A percentile compares a stretch with the other conserved stretches of the same genome.
Evolutionary conservation across 53 echinoderm and acorn worm genomes (phyloP).

Genomic region (Arbacia lixula): DNA sequence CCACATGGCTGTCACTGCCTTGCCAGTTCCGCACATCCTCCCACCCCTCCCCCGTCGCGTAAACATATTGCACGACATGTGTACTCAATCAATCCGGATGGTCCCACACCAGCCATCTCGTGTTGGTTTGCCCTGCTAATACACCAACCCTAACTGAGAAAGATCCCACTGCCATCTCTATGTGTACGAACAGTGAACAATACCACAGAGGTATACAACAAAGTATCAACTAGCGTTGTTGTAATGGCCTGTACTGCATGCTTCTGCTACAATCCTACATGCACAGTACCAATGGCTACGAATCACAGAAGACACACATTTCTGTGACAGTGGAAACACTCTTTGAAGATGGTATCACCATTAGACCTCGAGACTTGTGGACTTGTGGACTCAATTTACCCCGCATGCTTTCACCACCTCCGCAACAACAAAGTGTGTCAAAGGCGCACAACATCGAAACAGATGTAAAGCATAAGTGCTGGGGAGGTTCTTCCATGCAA

Average conservation of each 20-base stretch:
- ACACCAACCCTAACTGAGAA: too few species aligned
- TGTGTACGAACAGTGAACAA: too few species aligned
- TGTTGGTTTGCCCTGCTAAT: background rate
- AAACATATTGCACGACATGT: slow-evolving; percentile 20
- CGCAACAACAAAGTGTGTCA: slow-evolving; percentile 37
- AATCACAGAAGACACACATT: background rate
- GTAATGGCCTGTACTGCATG: too few species aligned
- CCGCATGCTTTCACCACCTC: slow-evolving; percentile 7
- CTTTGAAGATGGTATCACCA: slow-evolving; percentile 36
- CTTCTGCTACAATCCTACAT: too few species aligned
- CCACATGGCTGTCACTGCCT: background rate
- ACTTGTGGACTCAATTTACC: slow-evolving; percentile 51
- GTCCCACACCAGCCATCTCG: background rate
- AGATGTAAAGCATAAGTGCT: slow-evolving; percentile 42
- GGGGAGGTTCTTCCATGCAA: slow-evolving; percentile 18
- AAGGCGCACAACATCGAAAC: slow-evolving; percentile 29
- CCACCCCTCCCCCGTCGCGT: slow-evolving; percentile 15
- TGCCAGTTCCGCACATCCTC: slow-evolving; percentile 21
- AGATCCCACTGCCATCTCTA: slow-evolving; percentile 22
- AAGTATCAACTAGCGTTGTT: too few species aligned
- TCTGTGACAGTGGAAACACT: background rate
- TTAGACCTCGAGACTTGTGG: slow-evolving; percentile 17
- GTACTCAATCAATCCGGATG: slow-evolving; percentile 33
- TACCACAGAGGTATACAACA: too few species aligned
- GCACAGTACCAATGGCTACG: too few species aligned